These are phyloP conservation scores for Cervus canadensis DNA, from an alignment of 2,113 vertebrate genomes.

Conservation along the genomic window DNA sequence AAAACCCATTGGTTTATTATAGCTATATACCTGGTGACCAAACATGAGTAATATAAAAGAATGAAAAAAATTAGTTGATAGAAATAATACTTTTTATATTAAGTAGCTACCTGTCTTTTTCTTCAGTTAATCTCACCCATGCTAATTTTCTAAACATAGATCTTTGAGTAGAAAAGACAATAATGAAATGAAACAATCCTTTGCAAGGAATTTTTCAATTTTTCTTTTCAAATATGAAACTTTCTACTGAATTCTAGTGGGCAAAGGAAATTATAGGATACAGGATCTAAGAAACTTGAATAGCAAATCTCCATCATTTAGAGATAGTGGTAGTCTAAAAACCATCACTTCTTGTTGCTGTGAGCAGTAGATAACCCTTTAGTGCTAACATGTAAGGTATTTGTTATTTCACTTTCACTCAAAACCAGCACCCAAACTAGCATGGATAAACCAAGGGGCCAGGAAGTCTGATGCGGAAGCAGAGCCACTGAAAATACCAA, in stretches of 20 bases:
- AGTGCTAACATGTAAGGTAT: background rate
- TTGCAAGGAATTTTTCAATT: background rate
- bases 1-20: background rate
- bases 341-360: background rate
- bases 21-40: background rate
- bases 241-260: background rate
- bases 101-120: background rate
- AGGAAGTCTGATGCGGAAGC: background rate
- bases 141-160: background rate
- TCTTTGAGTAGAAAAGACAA: constrained; percentile 1
- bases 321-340: constrained; percentile 34
- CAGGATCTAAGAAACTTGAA: background rate
- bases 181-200: constrained; percentile 13
- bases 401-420: background rate
- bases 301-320: background rate
- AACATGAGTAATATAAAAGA: background rate
- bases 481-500: background rate
- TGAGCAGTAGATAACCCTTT: background rate
- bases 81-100: constrained; percentile 26
- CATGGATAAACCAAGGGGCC: background rate
- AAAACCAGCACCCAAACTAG: background rate
- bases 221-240: constrained; percentile 29
- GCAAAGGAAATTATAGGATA: constrained; percentile 18
- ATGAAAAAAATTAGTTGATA: constrained; percentile 13
- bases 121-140: constrained; percentile 23